Conservation (phyloP, 2,797 vertebrate species). For the Remorina albescens region DNA sequence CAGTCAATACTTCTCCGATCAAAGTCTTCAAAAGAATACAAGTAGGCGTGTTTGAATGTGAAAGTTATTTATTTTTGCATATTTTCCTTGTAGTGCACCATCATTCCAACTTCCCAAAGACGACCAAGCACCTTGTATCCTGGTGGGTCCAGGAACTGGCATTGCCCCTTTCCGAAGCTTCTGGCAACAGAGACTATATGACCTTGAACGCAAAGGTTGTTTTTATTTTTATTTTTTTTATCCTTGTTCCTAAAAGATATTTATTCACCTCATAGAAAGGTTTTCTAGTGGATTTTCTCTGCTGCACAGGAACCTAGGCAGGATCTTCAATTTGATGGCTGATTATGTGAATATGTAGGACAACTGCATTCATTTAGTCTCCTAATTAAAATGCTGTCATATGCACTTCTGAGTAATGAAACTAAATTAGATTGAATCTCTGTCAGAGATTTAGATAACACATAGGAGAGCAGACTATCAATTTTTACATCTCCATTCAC, state of each 20-base stretch:
- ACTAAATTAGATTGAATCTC: slow-evolving; percentile 14
- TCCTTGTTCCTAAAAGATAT: neutral
- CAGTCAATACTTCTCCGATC: neutral
- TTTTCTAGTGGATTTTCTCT: slow-evolving; percentile 5
- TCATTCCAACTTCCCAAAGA: slow-evolving; percentile 95
- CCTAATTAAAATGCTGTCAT: neutral
- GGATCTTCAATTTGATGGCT: slow-evolving; percentile 5
- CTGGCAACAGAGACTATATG: slow-evolving; percentile 95
- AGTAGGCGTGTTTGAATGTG: neutral
- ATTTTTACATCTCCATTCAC: neutral
- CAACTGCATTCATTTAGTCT: slow-evolving; percentile 2
- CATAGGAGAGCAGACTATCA: neutral
- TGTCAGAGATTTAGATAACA: neutral
- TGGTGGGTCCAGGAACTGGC: slow-evolving; percentile 95
- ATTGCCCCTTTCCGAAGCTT: slow-evolving; percentile 99
- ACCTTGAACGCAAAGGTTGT: slow-evolving; percentile 91
- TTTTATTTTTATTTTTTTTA: too few species aligned
- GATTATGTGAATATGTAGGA: slow-evolving; percentile 20
- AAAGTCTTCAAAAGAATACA: neutral
- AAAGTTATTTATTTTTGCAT: neutral
- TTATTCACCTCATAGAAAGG: neutral
- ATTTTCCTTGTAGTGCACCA: slow-evolving; percentile 84
- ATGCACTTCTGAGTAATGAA: slow-evolving; percentile 4
- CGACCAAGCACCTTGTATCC: slow-evolving; percentile 93
- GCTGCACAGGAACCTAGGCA: slow-evolving; percentile 1